phyloP scores from a whole-genome alignment of 2,888 invertebrate genomes.

The Nephrotoma appendiculata region DNA sequence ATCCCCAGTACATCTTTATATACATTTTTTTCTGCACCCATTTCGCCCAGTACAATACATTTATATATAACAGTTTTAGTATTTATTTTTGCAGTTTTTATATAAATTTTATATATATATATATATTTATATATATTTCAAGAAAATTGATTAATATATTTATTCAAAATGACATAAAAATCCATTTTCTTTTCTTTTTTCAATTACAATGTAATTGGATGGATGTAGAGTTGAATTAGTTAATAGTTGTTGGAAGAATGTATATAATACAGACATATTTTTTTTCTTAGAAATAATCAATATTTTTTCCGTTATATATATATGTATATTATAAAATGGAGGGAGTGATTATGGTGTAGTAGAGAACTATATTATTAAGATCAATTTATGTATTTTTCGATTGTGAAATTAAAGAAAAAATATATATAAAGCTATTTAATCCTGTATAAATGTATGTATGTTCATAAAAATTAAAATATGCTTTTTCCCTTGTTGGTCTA shows the following conservation, averaged over 20 bases:
- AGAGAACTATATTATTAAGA: neutral
- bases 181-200: neutral
- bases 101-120: neutral
- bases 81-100: neutral
- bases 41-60: neutral
- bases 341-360: neutral
- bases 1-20: neutral
- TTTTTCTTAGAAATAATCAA: neutral
- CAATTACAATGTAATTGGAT: neutral
- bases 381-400: neutral
- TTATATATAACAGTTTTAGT: neutral
- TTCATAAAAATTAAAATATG: neutral
- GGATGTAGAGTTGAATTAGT: neutral
- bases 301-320: neutral
- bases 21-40: neutral
- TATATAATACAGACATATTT: neutral
- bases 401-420: neutral
- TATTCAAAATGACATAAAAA: neutral
- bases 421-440: neutral
- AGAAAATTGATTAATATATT: neutral
- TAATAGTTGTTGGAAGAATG: neutral
- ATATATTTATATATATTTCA: neutral
- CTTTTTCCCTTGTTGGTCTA: neutral
- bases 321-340: neutral
- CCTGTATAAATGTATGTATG: neutral